phyloP scores from a whole-genome alignment of 2,797 vertebrate genomes.

The Enteromius radiatus region DNA sequence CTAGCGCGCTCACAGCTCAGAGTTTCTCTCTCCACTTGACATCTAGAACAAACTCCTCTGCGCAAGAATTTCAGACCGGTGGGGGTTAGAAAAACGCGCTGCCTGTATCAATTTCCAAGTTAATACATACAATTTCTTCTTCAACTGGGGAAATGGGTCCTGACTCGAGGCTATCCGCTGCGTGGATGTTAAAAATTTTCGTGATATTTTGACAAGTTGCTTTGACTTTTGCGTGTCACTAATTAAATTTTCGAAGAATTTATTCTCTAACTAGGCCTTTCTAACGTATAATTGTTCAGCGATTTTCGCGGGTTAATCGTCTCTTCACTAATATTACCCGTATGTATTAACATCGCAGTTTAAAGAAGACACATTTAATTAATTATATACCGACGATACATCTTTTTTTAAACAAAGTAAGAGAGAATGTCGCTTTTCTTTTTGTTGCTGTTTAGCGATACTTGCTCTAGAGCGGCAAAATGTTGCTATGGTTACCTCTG shows the following conservation, averaged over 20 bases:
- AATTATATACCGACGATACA: neutral
- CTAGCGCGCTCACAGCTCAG: constrained; percentile 31
- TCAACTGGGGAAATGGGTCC: constrained; percentile 3
- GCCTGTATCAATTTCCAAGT: constrained; percentile 54
- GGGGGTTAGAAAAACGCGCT: constrained; percentile 52
- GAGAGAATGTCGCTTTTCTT: neutral
- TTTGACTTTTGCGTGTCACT: constrained; percentile 29
- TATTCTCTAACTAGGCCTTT: neutral
- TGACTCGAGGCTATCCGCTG: constrained; percentile 9
- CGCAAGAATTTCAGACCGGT: constrained; percentile 38
- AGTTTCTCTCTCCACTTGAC: constrained; percentile 34
- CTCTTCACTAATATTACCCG: neutral
- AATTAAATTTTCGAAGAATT: neutral
- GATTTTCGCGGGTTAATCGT: neutral
- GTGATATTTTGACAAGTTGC: constrained; percentile 21
- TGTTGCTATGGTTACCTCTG: neutral
- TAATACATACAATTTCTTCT: constrained; percentile 45
- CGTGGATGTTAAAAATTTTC: constrained; percentile 41
- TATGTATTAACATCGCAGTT: neutral
- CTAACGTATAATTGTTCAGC: neutral
- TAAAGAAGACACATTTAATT: neutral
- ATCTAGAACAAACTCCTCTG: constrained; percentile 46
- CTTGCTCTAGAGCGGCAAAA: neutral
- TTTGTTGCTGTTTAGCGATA: neutral
- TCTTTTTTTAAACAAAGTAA: neutral